phyloP scores from a whole-genome alignment of 1,140 invertebrate species.

The Drosophila carrolli region DNA sequence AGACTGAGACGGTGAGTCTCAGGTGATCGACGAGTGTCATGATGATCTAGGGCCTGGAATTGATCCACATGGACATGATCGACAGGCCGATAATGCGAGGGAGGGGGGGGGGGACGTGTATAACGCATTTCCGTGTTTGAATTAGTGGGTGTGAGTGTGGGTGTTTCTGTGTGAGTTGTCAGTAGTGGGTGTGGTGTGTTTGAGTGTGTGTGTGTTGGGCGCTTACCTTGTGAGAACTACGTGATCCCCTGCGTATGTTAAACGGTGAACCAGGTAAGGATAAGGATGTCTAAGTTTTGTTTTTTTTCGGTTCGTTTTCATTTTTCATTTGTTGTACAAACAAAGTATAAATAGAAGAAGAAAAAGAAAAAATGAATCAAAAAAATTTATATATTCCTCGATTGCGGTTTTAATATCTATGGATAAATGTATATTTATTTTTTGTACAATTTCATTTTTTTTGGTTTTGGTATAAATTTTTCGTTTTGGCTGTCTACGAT shows the following conservation, averaged over 20 bases:
- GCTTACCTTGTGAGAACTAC: conserved; percentile 95
- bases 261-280: conserved; percentile 98
- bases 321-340: conserved; percentile 72
- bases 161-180: conserved; percentile 33
- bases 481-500: conserved; percentile 41
- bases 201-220: conserved; percentile 72
- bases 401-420: conserved; percentile 52
- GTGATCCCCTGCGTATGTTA: conserved; percentile 94
- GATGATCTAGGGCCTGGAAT: conserved; percentile 12
- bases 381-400: conserved; percentile 72
- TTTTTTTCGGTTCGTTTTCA: conserved; percentile 59
- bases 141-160: conserved; percentile 19
- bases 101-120: neutral
- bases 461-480: conserved; percentile 26
- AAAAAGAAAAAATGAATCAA: conserved; percentile 83
- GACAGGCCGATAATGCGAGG: conserved; percentile 5
- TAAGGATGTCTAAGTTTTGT: conserved; percentile 92
- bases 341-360: conserved; percentile 80
- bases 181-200: conserved; percentile 26
- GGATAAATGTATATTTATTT: conserved; percentile 56
- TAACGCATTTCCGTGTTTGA: conserved; percentile 20
- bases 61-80: conserved; percentile 9
- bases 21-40: conserved; percentile 1
- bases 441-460: conserved; percentile 39
- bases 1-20: conserved; percentile 23